A percentile compares a stretch with the other conserved stretches of the same genome.
These are phyloP conservation scores for Aphelenchoides avenae DNA, from an alignment of 1,140 invertebrate genomes.

Conservation along the genomic window DNA sequence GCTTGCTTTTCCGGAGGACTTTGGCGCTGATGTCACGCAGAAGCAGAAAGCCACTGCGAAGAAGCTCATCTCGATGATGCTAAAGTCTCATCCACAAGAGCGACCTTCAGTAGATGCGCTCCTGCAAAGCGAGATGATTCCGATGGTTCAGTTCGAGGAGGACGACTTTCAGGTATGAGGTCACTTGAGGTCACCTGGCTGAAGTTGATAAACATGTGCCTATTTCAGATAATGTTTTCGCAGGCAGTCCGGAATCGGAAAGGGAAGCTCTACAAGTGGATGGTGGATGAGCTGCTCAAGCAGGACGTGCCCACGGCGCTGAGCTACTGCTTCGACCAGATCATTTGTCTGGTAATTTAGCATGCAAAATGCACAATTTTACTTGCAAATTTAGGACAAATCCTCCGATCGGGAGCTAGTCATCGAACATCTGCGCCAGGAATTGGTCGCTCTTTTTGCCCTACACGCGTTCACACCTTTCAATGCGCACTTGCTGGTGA, in stretches of 20 bases:
- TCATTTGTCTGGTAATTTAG: constrained; percentile 17
- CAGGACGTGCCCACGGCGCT: background rate
- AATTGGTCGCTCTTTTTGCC: constrained; percentile 9
- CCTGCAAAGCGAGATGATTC: constrained; percentile 13
- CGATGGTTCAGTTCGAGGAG: constrained; percentile 23
- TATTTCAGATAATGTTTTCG: constrained; percentile 28
- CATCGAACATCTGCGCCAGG: constrained; percentile 6
- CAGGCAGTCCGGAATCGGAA: constrained; percentile 24
- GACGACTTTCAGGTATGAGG: constrained; percentile 25
- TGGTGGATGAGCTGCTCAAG: too few species aligned
- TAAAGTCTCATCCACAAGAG: constrained; percentile 7
- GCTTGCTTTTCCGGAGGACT: constrained; percentile 70
- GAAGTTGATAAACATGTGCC: too few species aligned
- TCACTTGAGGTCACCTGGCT: constrained; percentile 4
- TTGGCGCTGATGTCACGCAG: constrained; percentile 4
- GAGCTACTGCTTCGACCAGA: constrained; percentile 34
- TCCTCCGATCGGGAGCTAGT: background rate
- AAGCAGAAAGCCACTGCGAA: background rate
- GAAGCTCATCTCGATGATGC: constrained; percentile 12
- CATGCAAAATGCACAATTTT: constrained; percentile 7
- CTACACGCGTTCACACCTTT: constrained; percentile 7
- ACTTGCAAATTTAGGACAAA: constrained; percentile 1
- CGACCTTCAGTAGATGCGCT: constrained; percentile 9
- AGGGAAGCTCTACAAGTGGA: constrained; percentile 18
- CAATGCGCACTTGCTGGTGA: constrained; percentile 4